Conservation (phyloP, 2,113 vertebrate genomes). For the Cranoglanis bouderius region DNA sequence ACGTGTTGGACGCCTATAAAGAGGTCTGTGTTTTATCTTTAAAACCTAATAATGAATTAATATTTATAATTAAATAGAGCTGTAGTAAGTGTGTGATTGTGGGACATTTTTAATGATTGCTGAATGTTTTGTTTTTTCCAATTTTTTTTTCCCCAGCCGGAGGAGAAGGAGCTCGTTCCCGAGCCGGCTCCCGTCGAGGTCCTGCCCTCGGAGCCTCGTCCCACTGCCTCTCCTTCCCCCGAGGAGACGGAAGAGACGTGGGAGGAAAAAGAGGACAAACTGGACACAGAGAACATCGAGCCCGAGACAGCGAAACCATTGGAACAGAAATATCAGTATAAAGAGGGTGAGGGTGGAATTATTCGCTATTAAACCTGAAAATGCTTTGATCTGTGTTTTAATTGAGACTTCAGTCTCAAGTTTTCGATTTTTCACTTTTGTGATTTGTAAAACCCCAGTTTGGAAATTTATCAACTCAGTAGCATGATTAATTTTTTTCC, state of each 20-base stretch:
- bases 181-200: constrained; percentile 65
- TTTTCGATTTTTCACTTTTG: neutral
- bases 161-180: constrained; percentile 60
- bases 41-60: too few species aligned
- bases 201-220: constrained; percentile 52
- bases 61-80: too few species aligned
- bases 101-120: too few species aligned
- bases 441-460: neutral
- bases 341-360: constrained; percentile 79
- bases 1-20: constrained; percentile 94
- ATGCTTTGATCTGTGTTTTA: neutral
- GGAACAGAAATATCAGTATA: constrained; percentile 90
- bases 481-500: neutral
- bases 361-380: neutral
- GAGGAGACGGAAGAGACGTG: constrained; percentile 86
- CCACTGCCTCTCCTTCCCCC: constrained; percentile 57
- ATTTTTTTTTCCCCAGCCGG: too few species aligned
- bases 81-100: too few species aligned
- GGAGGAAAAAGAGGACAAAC: constrained; percentile 94
- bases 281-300: constrained; percentile 80
- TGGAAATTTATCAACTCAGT: neutral
- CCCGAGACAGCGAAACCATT: constrained; percentile 64
- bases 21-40: constrained; percentile 78
- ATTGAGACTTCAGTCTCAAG: too few species aligned
- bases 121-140: too few species aligned